Base-by-base conservation (phyloP, 2,797 vertebrate genomes). In the Lateolabrax maculatus region DNA sequence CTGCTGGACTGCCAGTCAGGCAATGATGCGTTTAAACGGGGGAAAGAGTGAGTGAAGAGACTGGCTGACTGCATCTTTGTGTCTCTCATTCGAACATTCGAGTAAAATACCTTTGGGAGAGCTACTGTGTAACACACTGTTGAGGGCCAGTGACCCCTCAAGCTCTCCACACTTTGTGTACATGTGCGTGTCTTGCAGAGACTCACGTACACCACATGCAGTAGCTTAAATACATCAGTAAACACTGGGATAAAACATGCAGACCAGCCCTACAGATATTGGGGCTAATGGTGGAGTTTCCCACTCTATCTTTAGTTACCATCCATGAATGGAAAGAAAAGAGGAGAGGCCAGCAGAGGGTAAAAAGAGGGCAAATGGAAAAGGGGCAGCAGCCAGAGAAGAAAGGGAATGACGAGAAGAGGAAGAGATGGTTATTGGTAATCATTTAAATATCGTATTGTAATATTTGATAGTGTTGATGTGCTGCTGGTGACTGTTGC, bases 241-340 rank as follows among this genome's bases (percentile, higher is more conserved):
- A 61, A 48, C 43, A 27, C 41, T 31, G 49, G 62, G 53, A 44
- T 43, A 51, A 16, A 52, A 56, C 36, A 9, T 1, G 3, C 19
- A 21, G 60, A 21, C 10, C 25, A n/a, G 56, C 44, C 71, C 44
- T 44, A 29, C 52, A 75, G 52, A 73, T 73, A 58, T n/a, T 16
- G n/a, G 19, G 63, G 31, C 29, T 36, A 76, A 84, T 39, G 37
- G 43, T 23, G 18, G 12, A 29, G 48, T 51, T 41, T 88, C 48
- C 68, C 67, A 27, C 74, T 62, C 46, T 65, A 66, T 69, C 52
- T 79, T 75, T 85, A 70, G 52, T 77, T 61, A 48, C 51, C 52
- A 48, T 81, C 74, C 71, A 57, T 81, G 67, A 78, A 75, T 73
- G 58, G 63, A 77, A 82, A 70, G 27, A 77, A 77, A 65, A 58